These are phyloP conservation scores for Adoxophyes honmai DNA, from an alignment of 1,140 invertebrate species.

Conservation along the genomic window DNA sequence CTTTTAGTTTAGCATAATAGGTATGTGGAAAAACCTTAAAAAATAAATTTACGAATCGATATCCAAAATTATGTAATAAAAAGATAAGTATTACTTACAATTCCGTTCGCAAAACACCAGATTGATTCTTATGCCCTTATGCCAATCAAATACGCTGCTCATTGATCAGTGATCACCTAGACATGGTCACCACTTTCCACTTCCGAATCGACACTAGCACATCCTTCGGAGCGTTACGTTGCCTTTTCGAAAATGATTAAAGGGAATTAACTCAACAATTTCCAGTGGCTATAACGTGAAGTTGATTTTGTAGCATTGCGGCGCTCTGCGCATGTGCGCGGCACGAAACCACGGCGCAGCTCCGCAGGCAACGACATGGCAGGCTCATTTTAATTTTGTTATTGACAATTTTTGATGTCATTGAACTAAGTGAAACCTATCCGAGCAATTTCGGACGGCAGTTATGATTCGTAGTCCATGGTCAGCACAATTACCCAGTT, in stretches of 20 bases:
- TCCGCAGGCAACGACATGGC: conserved; percentile 34
- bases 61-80: conserved; percentile 15
- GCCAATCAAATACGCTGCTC: not conserved
- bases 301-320: conserved; percentile 72
- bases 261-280: conserved; percentile 38
- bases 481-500: not conserved
- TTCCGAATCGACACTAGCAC: not conserved
- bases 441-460: not conserved
- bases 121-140: not conserved
- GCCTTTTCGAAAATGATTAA: conserved; percentile 32
- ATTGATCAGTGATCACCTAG: conserved; percentile 28
- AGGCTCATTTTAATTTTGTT: conserved; percentile 63
- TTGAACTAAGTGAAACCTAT: conserved; percentile 38
- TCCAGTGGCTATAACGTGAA: conserved; percentile 47
- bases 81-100: conserved; percentile 17
- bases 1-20: not conserved
- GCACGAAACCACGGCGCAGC: conserved; percentile 58
- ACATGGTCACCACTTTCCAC: conserved; percentile 37
- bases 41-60: not conserved
- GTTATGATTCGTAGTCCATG: not conserved
- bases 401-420: conserved; percentile 65
- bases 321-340: conserved; percentile 69
- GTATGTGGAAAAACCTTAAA: not conserved
- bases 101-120: conserved; percentile 12
- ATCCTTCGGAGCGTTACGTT: conserved; percentile 27